A percentile compares a stretch with the other conserved stretches of the same genome.
Conservation (phyloP, 2,888 invertebrate genomes). For the Meiosimyza decipiens region DNA sequence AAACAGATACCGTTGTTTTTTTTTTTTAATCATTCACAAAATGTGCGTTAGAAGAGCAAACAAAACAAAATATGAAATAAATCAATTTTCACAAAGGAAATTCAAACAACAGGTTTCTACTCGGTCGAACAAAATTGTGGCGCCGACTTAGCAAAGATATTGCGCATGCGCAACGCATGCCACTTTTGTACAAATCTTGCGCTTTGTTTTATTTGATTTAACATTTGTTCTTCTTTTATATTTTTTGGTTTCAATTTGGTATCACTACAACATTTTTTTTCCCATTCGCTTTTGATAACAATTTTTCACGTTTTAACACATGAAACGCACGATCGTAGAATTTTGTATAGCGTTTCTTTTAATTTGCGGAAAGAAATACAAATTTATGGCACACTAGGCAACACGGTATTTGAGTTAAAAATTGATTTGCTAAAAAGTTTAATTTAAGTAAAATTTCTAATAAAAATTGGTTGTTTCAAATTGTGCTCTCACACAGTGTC, state of each 20-base stretch:
- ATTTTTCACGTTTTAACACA: constrained; percentile 27
- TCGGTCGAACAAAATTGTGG: constrained; percentile 23
- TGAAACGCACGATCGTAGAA: constrained; percentile 22
- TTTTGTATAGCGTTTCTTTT: constrained; percentile 9
- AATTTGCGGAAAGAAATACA: not conserved
- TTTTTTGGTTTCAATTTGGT: too few species aligned
- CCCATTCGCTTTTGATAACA: not conserved
- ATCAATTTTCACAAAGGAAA: constrained; percentile 33
- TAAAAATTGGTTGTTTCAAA: too few species aligned
- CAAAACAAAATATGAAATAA: constrained; percentile 23
- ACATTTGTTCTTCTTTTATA: too few species aligned
- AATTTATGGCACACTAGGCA: not conserved
- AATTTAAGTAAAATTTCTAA: too few species aligned
- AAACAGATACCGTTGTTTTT: too few species aligned
- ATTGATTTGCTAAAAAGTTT: too few species aligned
- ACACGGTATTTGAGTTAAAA: too few species aligned
- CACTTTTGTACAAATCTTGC: not conserved
- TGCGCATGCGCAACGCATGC: constrained; percentile 17
- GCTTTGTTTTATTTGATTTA: not conserved
- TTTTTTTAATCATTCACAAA: not conserved
- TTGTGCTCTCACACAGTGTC: too few species aligned
- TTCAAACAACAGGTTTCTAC: constrained; percentile 36
- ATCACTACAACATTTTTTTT: not conserved
- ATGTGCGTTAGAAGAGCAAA: not conserved
- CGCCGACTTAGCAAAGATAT: not conserved